phyloP scores from a whole-genome alignment of 2,888 invertebrate species.

The Malthinus flaveolus region DNA sequence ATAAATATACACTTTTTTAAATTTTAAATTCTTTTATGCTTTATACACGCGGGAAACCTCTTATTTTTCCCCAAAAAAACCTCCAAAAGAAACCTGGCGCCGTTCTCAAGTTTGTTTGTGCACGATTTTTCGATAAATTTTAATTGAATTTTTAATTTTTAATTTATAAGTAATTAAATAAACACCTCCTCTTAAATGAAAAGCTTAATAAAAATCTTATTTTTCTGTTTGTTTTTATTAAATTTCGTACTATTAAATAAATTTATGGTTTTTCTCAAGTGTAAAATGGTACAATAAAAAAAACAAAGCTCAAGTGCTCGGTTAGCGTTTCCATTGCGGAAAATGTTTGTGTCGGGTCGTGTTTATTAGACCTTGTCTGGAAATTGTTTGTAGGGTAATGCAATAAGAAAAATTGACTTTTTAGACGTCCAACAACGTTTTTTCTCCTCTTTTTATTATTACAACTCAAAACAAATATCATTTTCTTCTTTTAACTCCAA shows the following conservation, averaged over 20 bases:
- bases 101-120: too few relatives aligned
- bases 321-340: conserved; percentile 23
- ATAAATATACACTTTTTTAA: background rate
- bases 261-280: background rate
- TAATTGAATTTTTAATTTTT: conserved; percentile 1
- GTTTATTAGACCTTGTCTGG: conserved; percentile 18
- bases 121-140: background rate
- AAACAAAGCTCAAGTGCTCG: conserved; percentile 18
- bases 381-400: conserved; percentile 23
- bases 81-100: background rate
- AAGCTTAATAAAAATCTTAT: background rate
- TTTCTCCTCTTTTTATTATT: background rate
- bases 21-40: conserved; percentile 9
- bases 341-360: conserved; percentile 22
- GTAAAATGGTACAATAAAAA: conserved; percentile 8
- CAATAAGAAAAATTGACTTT: conserved; percentile 24
- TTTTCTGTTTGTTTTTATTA: background rate
- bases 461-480: too few relatives aligned
- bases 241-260: background rate
- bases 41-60: background rate
- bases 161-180: background rate
- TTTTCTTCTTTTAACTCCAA: too few relatives aligned
- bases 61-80: background rate
- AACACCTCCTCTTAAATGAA: background rate
- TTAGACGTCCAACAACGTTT: conserved; percentile 8